These are phyloP conservation scores for Cheilosia variabilis DNA, from an alignment of 2,888 invertebrate species.

Conservation along the genomic window DNA sequence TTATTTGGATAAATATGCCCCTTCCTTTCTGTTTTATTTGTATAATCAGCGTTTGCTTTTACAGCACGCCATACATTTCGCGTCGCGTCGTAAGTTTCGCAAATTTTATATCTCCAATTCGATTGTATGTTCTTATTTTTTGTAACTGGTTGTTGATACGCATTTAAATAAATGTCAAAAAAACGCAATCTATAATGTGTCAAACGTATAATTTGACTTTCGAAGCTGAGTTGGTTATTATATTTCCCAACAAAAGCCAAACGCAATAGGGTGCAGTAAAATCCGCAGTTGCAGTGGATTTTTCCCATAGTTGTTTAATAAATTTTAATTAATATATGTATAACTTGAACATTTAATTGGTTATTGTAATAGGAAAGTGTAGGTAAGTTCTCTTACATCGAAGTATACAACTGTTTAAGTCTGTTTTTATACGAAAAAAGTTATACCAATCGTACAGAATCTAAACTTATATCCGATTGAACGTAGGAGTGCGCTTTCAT, in stretches of 20 bases:
- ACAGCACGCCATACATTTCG: no score
- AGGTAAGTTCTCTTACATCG: background rate
- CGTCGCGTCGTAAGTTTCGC: no score
- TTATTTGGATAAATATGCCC: no score
- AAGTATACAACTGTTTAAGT: background rate
- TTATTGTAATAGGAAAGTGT: background rate
- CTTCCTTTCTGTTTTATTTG: no score
- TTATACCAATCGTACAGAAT: background rate
- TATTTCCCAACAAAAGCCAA: background rate
- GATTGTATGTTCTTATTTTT: no score
- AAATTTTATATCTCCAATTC: no score
- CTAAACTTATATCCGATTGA: background rate
- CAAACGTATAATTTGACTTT: no score
- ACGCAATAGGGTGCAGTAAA: background rate
- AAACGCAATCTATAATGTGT: no score
- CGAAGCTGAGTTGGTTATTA: no score
- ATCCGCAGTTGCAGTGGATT: background rate
- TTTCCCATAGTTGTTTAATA: background rate
- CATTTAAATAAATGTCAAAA: no score
- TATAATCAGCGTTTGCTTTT: no score
- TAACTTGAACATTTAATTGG: background rate
- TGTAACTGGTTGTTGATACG: no score
- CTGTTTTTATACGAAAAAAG: background rate
- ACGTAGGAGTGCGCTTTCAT: background rate
- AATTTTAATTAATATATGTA: background rate